phyloP scores from a whole-genome alignment of 2,888 invertebrate species.

The Pimpla rufipes region DNA sequence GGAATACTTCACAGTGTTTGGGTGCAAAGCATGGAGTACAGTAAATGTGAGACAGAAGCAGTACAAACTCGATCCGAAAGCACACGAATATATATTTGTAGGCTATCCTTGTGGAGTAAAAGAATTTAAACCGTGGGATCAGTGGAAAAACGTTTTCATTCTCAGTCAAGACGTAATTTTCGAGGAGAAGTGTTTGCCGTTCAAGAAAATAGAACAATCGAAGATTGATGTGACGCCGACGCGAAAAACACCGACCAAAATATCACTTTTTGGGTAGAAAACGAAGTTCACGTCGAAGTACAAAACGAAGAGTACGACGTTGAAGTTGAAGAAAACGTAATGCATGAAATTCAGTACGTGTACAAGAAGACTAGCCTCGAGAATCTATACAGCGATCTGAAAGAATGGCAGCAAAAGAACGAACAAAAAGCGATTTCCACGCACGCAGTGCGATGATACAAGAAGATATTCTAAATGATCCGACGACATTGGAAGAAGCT shows the following conservation, averaged over 20 bases:
- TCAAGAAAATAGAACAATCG: background rate
- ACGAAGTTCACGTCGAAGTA: background rate
- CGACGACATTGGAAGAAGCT: too few relatives aligned
- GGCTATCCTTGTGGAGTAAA: slow-evolving; percentile 2
- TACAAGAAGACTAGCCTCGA: too few relatives aligned
- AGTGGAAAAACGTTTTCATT: background rate
- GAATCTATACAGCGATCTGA: too few relatives aligned
- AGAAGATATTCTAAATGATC: too few relatives aligned
- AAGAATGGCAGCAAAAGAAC: too few relatives aligned
- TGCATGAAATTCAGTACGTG: background rate
- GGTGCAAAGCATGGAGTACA: slow-evolving; percentile 21
- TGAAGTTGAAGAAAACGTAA: slow-evolving; percentile 16
- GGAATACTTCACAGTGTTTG: background rate
- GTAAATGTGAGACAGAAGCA: background rate
- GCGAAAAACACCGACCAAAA: background rate
- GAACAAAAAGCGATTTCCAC: too few relatives aligned
- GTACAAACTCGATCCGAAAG: slow-evolving; percentile 15
- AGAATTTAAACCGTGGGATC: slow-evolving; percentile 7
- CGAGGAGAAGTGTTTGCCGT: background rate
- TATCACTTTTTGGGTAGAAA: background rate
- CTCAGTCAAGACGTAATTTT: too few relatives aligned
- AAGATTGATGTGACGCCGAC: background rate
- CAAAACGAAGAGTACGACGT: background rate
- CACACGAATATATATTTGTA: slow-evolving; percentile 10
- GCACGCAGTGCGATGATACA: too few relatives aligned